Conservation (phyloP, 2,113 vertebrate species). For the Petroica traversi region DNA sequence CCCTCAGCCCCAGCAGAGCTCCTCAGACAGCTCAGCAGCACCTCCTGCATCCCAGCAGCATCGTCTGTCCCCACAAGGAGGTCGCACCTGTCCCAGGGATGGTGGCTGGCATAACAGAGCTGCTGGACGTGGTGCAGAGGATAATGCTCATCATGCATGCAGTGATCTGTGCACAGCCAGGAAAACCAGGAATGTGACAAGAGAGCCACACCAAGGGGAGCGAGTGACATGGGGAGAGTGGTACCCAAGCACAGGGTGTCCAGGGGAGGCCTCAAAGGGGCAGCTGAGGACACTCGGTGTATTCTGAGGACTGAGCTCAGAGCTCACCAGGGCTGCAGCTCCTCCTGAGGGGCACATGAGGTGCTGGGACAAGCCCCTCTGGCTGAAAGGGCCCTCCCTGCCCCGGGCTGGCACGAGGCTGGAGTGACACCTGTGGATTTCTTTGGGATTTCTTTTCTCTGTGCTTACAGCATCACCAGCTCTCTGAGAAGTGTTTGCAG, state of each 20-base stretch:
- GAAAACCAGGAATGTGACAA: background rate
- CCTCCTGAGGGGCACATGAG: background rate
- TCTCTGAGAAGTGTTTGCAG: background rate
- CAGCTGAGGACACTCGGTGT: background rate
- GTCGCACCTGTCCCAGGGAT: background rate
- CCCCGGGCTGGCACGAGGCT: background rate
- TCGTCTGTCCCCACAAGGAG: background rate
- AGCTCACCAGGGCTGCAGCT: too few species aligned
- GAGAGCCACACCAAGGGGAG: background rate
- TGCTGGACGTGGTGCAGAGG: background rate
- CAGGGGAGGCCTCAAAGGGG: background rate
- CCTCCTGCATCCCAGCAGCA: background rate
- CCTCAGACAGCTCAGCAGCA: background rate
- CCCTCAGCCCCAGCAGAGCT: background rate
- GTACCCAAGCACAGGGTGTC: fast-evolving
- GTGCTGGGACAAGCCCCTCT: fast-evolving
- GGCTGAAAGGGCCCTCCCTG: background rate
- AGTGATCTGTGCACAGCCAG: background rate
- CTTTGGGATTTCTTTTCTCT: background rate
- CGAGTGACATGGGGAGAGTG: fast-evolving
- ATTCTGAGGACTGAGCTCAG: background rate
- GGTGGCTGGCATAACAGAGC: too few species aligned
- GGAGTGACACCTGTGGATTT: background rate
- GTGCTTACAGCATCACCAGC: background rate
- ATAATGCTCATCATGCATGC: background rate